Percentiles rank a stretch among this genome's conserved stretches.
phyloP scores from a whole-genome alignment of 2,888 invertebrate genomes.

The Gortyna flavago region DNA sequence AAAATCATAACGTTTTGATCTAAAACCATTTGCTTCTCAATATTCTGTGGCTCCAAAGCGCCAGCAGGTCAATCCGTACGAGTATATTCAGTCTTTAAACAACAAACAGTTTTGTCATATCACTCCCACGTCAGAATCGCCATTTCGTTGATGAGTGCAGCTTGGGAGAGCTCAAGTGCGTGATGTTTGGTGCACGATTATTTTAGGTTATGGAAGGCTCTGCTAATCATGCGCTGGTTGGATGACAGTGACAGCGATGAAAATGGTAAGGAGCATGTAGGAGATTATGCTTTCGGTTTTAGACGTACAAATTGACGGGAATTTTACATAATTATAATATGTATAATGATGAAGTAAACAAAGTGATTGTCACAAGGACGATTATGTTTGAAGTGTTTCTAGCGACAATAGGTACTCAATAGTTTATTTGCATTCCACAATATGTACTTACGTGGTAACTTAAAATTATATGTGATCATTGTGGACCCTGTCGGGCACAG shows the following conservation, averaged over 20 bases:
- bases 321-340: neutral
- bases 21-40: neutral
- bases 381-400: neutral
- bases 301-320: slow-evolving; percentile 25
- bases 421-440: too few relatives aligned
- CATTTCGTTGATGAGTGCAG: slow-evolving; percentile 48
- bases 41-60: too few relatives aligned
- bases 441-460: neutral
- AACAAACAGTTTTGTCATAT: slow-evolving; percentile 72
- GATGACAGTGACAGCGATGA: slow-evolving; percentile 22
- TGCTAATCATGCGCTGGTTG: slow-evolving; percentile 39
- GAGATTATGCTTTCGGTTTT: slow-evolving; percentile 33
- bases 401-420: too few relatives aligned
- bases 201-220: slow-evolving; percentile 26
- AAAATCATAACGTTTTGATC: neutral
- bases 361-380: slow-evolving; percentile 7
- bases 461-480: neutral
- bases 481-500: neutral
- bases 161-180: slow-evolving; percentile 46
- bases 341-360: slow-evolving; percentile 4
- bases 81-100: slow-evolving; percentile 36
- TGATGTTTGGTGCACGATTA: slow-evolving; percentile 58
- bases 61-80: neutral
- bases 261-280: slow-evolving; percentile 34
- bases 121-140: slow-evolving; percentile 63